phyloP scores from a whole-genome alignment of 2,113 vertebrate species.

The Psammodynastes pulverulentus region DNA sequence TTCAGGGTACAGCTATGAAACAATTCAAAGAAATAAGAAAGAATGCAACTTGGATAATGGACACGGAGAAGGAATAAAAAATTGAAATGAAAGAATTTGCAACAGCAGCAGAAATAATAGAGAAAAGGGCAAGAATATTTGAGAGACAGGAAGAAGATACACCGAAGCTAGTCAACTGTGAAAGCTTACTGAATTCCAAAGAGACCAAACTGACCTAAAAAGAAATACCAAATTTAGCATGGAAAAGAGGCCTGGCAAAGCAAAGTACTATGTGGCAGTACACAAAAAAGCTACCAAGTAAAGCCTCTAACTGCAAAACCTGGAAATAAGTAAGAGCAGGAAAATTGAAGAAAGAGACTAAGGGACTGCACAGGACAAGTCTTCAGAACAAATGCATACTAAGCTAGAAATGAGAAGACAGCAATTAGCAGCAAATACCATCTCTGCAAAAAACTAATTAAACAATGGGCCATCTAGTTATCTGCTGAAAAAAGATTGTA shows the following conservation, averaged over 20 bases:
- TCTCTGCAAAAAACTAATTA: neutral
- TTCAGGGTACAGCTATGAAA: too few relatives aligned
- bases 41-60: neutral
- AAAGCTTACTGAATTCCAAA: neutral
- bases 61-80: neutral
- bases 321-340: neutral
- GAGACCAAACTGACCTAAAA: neutral
- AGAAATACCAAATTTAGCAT: neutral
- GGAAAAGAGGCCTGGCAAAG: neutral
- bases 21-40: neutral
- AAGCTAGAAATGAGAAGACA: neutral
- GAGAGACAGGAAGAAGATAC: neutral
- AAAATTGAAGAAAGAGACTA: neutral
- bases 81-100: neutral
- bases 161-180: neutral
- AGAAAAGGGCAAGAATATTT: neutral
- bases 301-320: neutral
- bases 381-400: neutral
- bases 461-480: neutral
- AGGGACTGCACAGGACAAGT: neutral
- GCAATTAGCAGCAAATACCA: neutral
- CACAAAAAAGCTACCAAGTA: neutral
- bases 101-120: neutral
- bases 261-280: neutral
- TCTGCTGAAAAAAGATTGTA: neutral